A percentile compares a stretch with the other conserved stretches of the same genome.
Conservation (phyloP, 2,797 vertebrate species). For the Gadopsis bispinosus region DNA sequence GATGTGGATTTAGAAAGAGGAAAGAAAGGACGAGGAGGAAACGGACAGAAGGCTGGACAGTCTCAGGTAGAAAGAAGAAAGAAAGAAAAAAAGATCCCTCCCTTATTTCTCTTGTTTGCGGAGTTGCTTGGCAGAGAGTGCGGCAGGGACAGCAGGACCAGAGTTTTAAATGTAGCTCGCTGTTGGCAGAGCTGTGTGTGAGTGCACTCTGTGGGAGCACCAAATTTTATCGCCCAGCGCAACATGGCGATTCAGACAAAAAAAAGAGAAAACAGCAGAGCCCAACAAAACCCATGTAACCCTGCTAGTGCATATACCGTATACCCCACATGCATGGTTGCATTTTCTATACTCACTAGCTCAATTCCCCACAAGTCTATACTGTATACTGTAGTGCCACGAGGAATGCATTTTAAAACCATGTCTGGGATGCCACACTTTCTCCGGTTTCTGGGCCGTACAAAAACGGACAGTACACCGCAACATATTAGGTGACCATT, state of each 20-base stretch:
- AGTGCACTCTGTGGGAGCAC: conserved; percentile 80
- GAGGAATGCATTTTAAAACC: conserved; percentile 69
- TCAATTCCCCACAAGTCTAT: conserved; percentile 42
- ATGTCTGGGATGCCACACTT: conserved; percentile 64
- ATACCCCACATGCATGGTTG: conserved; percentile 39
- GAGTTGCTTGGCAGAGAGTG: conserved; percentile 78
- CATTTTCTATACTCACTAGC: conserved; percentile 28
- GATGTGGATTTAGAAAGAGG: conserved; percentile 30
- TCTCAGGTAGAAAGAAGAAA: conserved; percentile 62
- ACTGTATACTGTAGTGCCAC: conserved; percentile 39
- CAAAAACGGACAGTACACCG: conserved; percentile 66
- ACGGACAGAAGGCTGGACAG: conserved; percentile 27
- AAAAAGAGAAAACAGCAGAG: conserved; percentile 50
- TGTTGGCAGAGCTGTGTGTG: conserved; percentile 80
- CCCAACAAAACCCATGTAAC: conserved; percentile 70
- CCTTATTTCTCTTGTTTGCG: conserved; percentile 51
- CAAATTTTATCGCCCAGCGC: conserved; percentile 73
- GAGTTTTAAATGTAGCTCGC: conserved; percentile 79
- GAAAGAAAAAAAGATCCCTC: conserved; percentile 8
- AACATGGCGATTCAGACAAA: conserved; percentile 73
- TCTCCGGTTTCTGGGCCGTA: conserved; percentile 52
- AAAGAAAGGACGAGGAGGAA: conserved; percentile 21
- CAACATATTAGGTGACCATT: conserved; percentile 80
- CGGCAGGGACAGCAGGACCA: conserved; percentile 81
- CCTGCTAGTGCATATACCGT: conserved; percentile 39